Conservation (phyloP, 2,113 vertebrate genomes). For the Rhabdornis inornatus region DNA sequence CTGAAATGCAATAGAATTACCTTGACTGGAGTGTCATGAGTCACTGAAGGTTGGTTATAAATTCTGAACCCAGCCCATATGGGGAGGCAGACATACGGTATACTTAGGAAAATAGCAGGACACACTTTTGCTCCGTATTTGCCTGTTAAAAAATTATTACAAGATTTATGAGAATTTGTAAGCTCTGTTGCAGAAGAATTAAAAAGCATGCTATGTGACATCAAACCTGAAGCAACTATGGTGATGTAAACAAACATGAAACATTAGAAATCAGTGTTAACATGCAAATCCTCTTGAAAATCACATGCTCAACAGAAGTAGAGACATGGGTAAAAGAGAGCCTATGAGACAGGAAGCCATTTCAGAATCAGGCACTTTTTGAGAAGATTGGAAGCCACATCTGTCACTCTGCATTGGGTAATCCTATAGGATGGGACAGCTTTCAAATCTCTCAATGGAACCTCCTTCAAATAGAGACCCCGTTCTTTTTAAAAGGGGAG, state of each 20-base stretch:
- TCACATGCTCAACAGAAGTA: not conserved
- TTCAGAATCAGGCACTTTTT: not conserved
- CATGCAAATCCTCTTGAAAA: not conserved
- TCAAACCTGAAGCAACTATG: not conserved
- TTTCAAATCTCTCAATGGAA: not conserved
- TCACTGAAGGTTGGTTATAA: constrained; percentile 77
- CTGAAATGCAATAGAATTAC: constrained; percentile 65
- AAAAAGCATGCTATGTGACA: not conserved
- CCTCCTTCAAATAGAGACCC: not conserved
- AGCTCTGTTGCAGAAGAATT: not conserved
- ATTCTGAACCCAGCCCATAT: constrained; percentile 89
- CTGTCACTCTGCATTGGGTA: not conserved
- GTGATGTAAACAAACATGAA: not conserved
- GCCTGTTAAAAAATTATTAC: constrained; percentile 71
- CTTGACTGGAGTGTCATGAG: constrained; percentile 60
- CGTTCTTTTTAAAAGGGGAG: not conserved
- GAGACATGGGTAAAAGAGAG: not conserved
- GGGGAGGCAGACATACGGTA: constrained; percentile 82
- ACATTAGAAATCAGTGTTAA: not conserved
- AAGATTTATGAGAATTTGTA: not conserved
- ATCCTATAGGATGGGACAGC: not conserved
- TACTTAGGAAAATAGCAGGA: constrained; percentile 80
- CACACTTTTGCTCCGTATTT: constrained; percentile 84
- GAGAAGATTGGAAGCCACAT: not conserved
- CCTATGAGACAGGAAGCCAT: not conserved